Conservation (phyloP, 2,888 invertebrate genomes). For the Chloroclystis v-ata region DNA sequence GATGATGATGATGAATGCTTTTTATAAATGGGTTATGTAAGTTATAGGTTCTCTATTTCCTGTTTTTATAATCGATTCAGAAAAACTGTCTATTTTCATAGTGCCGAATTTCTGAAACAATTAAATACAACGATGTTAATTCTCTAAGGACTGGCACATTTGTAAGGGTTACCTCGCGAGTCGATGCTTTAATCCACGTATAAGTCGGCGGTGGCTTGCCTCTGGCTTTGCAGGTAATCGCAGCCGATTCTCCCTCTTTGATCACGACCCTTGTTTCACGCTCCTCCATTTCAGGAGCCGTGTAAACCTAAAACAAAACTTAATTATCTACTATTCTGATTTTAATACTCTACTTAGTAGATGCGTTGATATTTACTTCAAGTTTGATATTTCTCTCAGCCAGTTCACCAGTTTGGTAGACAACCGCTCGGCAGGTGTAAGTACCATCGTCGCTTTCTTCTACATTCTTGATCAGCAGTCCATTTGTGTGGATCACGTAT, state of each 20-base stretch:
- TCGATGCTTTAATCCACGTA: conserved; percentile 88
- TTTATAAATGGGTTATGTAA: too few relatives aligned
- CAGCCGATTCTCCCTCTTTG: conserved; percentile 87
- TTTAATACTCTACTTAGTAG: neutral
- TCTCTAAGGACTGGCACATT: neutral
- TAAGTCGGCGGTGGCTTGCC: conserved; percentile 92
- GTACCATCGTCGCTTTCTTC: conserved; percentile 90
- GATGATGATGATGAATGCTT: too few relatives aligned
- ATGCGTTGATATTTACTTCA: conserved; percentile 73
- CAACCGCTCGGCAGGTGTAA: conserved; percentile 92
- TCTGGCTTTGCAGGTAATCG: conserved; percentile 85
- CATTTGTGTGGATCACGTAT: conserved; percentile 86
- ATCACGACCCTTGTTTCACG: conserved; percentile 81
- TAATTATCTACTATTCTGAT: neutral
- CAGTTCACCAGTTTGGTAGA: conserved; percentile 87
- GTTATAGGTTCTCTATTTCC: too few relatives aligned
- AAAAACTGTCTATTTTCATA: too few relatives aligned
- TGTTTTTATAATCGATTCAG: too few relatives aligned
- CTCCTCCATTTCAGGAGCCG: conserved; percentile 84
- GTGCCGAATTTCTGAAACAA: too few relatives aligned
- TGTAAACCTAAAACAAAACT: conserved; percentile 79
- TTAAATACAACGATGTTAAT: neutral
- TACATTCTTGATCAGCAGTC: conserved; percentile 86
- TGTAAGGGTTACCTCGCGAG: conserved; percentile 70
- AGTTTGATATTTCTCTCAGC: conserved; percentile 87